A percentile compares a stretch with the other conserved stretches of the same genome.
phyloP scores from a whole-genome alignment of 2,113 vertebrate species.

The Pelobates fuscus region DNA sequence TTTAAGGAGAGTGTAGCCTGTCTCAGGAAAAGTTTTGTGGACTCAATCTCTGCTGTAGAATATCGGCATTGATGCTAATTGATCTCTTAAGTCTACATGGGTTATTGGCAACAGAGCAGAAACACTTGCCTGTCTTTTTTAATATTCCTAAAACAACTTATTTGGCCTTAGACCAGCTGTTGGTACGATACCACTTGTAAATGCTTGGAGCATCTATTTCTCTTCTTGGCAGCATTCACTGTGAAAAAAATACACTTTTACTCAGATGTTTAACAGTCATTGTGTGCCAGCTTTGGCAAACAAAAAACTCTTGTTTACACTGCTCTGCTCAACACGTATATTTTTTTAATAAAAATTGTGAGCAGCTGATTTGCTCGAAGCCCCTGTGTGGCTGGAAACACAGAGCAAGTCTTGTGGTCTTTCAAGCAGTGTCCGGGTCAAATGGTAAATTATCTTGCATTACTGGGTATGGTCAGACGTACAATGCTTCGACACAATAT shows the following conservation, averaged over 20 bases:
- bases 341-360: slow-evolving; percentile 40
- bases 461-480: not conserved
- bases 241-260: slow-evolving; percentile 62
- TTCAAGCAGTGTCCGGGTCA: not conserved
- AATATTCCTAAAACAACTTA: slow-evolving; percentile 77
- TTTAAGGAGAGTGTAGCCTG: not conserved
- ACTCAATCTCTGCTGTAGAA: slow-evolving; percentile 68
- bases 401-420: not conserved
- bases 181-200: slow-evolving; percentile 80
- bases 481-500: not conserved
- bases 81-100: slow-evolving; percentile 53
- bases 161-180: slow-evolving; percentile 78
- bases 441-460: not conserved
- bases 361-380: slow-evolving; percentile 35
- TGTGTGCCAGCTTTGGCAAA: slow-evolving; percentile 67
- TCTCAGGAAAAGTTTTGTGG: not conserved
- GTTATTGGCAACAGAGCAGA: slow-evolving; percentile 76
- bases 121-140: slow-evolving; percentile 77
- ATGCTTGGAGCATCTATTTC: slow-evolving; percentile 81
- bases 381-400: not conserved
- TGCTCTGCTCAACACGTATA: slow-evolving; percentile 67
- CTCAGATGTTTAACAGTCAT: slow-evolving; percentile 72
- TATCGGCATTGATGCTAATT: slow-evolving; percentile 70
- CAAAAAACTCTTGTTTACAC: slow-evolving; percentile 65
- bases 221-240: slow-evolving; percentile 73